Evolutionary conservation across 1,140 invertebrate genomes (phyloP).

Genomic region (Neuroterus valhalla): DNA sequence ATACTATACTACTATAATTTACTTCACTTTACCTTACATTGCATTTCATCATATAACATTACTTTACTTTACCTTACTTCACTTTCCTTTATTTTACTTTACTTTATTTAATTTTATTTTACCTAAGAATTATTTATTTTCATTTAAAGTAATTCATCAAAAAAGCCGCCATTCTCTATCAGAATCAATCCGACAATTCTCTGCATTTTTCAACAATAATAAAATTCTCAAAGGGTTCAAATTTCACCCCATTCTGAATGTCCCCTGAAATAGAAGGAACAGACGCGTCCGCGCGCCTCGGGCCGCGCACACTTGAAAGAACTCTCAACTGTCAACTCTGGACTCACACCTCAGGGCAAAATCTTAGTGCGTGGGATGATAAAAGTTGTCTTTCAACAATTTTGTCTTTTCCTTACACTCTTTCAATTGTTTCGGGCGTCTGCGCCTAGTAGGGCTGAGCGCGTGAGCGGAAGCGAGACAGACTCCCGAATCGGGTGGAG

Average conservation of each 20-base stretch:
- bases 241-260: background rate
- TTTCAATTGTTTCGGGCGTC: slow-evolving; percentile 66
- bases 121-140: no score
- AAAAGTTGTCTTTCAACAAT: slow-evolving; percentile 12
- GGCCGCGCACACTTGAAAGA: background rate
- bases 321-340: background rate
- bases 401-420: slow-evolving; percentile 43
- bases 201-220: background rate
- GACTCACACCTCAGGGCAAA: background rate
- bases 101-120: no score
- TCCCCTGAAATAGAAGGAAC: background rate
- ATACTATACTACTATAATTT: no score
- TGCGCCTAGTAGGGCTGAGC: slow-evolving; percentile 61
- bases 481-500: slow-evolving; percentile 62
- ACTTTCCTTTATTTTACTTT: no score
- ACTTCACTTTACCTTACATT: no score
- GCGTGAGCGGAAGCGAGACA: slow-evolving; percentile 55
- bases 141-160: background rate
- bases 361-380: slow-evolving; percentile 17
- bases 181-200: no score
- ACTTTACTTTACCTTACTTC: no score
- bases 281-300: background rate
- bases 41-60: no score
- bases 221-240: background rate
- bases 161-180: background rate